Conservation (phyloP, 2,888 invertebrate species). For the Calameuta idolon region DNA sequence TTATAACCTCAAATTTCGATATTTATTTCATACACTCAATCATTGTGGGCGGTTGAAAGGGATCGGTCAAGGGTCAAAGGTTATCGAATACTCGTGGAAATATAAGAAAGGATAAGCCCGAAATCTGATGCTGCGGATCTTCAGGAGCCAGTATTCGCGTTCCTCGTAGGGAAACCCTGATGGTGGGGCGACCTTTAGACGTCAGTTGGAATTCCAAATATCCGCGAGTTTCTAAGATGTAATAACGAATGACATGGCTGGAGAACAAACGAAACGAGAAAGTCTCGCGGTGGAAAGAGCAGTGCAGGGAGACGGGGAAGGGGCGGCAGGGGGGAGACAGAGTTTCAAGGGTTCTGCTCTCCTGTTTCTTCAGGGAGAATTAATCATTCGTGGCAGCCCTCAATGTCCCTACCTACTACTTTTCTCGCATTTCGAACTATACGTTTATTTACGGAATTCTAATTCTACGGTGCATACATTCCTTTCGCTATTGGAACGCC, state of each 20-base stretch:
- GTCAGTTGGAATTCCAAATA: slow-evolving; percentile 64
- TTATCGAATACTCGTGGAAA: background rate
- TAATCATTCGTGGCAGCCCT: slow-evolving; percentile 59
- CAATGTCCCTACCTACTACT: slow-evolving; percentile 53
- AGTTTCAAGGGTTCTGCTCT: slow-evolving; percentile 56
- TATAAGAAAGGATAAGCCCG: background rate
- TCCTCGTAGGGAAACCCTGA: background rate
- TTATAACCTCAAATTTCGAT: background rate
- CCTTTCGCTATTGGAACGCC: background rate
- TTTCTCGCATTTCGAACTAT: slow-evolving; percentile 58
- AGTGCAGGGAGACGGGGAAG: slow-evolving; percentile 18
- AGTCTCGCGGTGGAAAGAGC: slow-evolving; percentile 35
- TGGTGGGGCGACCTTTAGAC: slow-evolving; percentile 45
- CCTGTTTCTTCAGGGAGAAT: slow-evolving; percentile 41
- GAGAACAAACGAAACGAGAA: slow-evolving; percentile 57
- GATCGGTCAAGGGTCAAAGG: background rate
- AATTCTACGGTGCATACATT: background rate
- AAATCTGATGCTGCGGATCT: background rate
- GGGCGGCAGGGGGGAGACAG: slow-evolving; percentile 33
- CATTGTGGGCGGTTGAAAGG: background rate
- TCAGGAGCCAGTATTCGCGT: background rate
- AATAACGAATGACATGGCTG: slow-evolving; percentile 62
- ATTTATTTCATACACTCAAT: background rate
- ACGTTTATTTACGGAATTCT: slow-evolving; percentile 29
- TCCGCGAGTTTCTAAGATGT: slow-evolving; percentile 62